Base-by-base conservation (phyloP, 2,113 vertebrate genomes). In the Noturus placidus region DNA sequence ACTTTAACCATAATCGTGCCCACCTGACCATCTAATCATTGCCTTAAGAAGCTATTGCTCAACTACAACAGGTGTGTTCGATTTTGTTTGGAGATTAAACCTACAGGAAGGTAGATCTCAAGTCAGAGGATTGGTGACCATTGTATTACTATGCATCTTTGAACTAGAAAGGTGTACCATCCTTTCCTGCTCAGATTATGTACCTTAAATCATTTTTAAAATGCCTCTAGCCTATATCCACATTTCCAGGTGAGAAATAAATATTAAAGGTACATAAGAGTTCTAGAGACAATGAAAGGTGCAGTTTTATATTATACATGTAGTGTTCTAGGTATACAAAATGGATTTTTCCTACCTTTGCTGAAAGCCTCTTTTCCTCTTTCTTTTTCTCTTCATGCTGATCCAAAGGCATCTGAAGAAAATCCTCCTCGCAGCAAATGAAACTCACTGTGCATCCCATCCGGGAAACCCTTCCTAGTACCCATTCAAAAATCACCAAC, bases 361-460 rank as follows among this genome's bases (percentile, higher is more conserved):
- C 83, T 82, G 89, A 52, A 13, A 91, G 92, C 33, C 57, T 88
- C 52, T 81, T 93, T 91, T 93, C 92, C 84, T 92, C 94, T 90
- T 94, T 94, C 89, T 92, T 94, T 87, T 94, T 92, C 84, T 93
- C 93, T 82, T 93, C 95, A 95, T 96, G 88, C 27, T 93, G 94
- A 87, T 92, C 88, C 72, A 90, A 87, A 54, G 94, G 95, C 95
- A 96, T 96, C 90, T 92, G 95, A 88, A 94, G 91, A 91, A 95
- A 94, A 82, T 96, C 96, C 76, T 96, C 95, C 92, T 96, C 95
- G 93, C 95, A 96, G 92, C 95, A 96, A 91, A 96, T 92, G 91
- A 96, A 95, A 90, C 96, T 96, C 94, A 96, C 95, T 27, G 95
- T 96, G 95, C 95, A 96, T 95, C 96, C 96, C 96, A 96, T 96